Evolutionary conservation across 2,797 vertebrate genomes (phyloP).

Genomic region (Simalia tracyae): DNA sequence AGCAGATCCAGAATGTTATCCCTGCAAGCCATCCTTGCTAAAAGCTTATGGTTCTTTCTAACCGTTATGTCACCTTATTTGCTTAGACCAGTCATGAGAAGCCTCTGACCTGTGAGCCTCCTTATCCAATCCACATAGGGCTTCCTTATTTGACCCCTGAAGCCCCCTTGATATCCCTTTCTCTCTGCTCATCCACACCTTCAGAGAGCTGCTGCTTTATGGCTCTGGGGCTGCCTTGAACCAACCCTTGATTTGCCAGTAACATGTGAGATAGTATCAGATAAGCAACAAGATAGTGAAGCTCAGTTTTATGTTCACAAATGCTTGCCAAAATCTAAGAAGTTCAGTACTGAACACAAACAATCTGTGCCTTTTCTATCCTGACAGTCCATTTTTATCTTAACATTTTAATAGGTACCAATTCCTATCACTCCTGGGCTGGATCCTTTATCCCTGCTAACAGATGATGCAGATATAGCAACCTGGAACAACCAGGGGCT

Average conservation of each 20-base stretch:
- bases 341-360: neutral
- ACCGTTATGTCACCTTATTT: neutral
- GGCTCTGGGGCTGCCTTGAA: neutral
- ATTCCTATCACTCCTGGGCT: slow-evolving; percentile 72
- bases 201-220: neutral
- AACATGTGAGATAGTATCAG: neutral
- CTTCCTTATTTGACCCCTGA: neutral
- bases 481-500: slow-evolving; percentile 79
- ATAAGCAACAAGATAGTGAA: neutral
- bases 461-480: slow-evolving; percentile 67
- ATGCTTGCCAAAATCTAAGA: neutral
- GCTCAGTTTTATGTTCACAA: neutral
- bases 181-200: neutral
- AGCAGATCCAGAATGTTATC: neutral
- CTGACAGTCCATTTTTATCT: neutral
- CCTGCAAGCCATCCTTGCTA: neutral
- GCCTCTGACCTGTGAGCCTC: neutral
- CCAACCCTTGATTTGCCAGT: neutral
- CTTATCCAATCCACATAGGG: neutral
- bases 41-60: neutral
- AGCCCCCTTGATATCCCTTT: neutral
- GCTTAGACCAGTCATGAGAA: neutral
- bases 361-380: neutral
- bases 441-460: slow-evolving; percentile 76
- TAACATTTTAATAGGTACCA: slow-evolving; percentile 65